A percentile compares a stretch with the other conserved stretches of the same genome.
These are phyloP conservation scores for Standfussiana lucernea DNA, from an alignment of 2,888 invertebrate genomes.

Conservation along the genomic window DNA sequence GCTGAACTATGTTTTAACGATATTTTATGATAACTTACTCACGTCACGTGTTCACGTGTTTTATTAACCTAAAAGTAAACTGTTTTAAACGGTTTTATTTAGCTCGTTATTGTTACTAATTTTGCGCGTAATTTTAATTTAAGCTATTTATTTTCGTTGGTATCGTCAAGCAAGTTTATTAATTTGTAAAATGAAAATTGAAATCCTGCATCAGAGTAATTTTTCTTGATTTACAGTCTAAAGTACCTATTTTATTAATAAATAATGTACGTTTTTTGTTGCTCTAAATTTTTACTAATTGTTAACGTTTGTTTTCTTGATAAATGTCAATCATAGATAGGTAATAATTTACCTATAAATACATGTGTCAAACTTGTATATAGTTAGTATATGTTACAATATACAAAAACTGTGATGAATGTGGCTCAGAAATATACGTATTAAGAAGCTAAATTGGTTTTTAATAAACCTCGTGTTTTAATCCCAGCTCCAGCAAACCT, in stretches of 20 bases:
- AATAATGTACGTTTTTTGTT: background rate
- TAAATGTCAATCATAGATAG: constrained; percentile 5
- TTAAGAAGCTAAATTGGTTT: constrained; percentile 38
- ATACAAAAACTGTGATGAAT: constrained; percentile 87
- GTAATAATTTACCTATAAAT: constrained; percentile 16
- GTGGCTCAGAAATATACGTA: constrained; percentile 82
- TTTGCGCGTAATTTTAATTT: background rate
- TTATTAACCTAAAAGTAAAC: background rate
- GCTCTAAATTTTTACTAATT: background rate
- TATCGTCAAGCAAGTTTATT: constrained; percentile 7
- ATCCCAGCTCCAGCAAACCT: background rate
- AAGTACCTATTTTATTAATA: background rate
- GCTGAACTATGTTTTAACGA: constrained; percentile 13
- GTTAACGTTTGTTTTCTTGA: constrained; percentile 23
- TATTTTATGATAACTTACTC: constrained; percentile 6
- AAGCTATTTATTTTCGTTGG: background rate
- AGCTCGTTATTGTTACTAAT: background rate
- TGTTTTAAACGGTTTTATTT: no score
- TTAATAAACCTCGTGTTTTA: background rate
- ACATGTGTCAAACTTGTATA: constrained; percentile 71
- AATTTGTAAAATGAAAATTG: constrained; percentile 19
- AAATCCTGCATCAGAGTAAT: constrained; percentile 64
- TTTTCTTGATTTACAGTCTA: constrained; percentile 24
- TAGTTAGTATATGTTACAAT: constrained; percentile 61
- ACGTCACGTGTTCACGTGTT: background rate